Evolutionary conservation across 2,888 invertebrate species (phyloP).

Genomic region (Nomada ferruginata): DNA sequence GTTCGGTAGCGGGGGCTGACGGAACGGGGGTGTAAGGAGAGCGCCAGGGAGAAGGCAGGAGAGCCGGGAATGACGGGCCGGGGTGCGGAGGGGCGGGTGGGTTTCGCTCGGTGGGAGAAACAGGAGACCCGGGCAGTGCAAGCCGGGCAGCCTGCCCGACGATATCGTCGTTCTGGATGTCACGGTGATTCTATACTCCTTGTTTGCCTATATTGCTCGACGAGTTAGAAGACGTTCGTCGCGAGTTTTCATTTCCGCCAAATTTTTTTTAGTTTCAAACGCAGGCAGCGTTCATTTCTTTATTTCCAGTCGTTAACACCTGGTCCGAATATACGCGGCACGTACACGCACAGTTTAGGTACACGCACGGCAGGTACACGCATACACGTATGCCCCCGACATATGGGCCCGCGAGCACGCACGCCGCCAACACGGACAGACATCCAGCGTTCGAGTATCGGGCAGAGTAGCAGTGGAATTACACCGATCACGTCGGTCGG

Average conservation of each 20-base stretch:
- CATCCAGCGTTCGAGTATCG: no score
- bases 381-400: not conserved
- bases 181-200: slow-evolving; percentile 51
- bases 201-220: not conserved
- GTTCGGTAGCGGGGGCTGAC: slow-evolving; percentile 19
- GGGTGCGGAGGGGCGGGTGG: slow-evolving; percentile 56
- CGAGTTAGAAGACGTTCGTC: slow-evolving; percentile 1
- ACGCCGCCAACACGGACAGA: not conserved
- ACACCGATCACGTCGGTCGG: not conserved
- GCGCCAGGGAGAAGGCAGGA: slow-evolving; percentile 47
- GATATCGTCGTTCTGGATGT: slow-evolving; percentile 71
- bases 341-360: slow-evolving; percentile 3
- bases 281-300: slow-evolving; percentile 10
- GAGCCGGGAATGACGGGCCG: slow-evolving; percentile 59
- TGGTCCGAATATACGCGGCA: not conserved
- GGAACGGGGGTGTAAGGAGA: slow-evolving; percentile 55
- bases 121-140: slow-evolving; percentile 84
- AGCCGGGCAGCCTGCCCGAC: slow-evolving; percentile 83
- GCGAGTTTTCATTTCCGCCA: slow-evolving; percentile 19
- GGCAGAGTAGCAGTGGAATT: not conserved
- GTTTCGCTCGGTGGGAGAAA: slow-evolving; percentile 77
- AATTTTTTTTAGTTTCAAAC: not conserved
- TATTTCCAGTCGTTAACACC: slow-evolving; percentile 11
- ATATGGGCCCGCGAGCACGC: slow-evolving; percentile 12
- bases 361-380: not conserved